Evolutionary conservation across 1,140 invertebrate genomes (phyloP).

Genomic region (Euwallacea fornicatus): DNA sequence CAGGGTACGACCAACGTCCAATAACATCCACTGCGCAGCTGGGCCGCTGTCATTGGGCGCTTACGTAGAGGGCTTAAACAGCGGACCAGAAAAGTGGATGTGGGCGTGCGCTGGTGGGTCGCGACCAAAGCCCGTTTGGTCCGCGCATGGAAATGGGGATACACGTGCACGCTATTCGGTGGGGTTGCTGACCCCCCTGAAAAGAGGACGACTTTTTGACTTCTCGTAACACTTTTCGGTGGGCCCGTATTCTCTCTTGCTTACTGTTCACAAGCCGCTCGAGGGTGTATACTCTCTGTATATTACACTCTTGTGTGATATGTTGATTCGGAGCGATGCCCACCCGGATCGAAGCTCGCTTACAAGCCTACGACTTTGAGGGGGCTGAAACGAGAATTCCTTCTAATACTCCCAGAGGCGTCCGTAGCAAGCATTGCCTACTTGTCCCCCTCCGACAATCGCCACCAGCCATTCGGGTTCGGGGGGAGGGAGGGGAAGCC

Average conservation of each 20-base stretch:
- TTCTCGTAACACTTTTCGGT: conserved; percentile 49
- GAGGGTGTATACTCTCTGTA: conserved; percentile 38
- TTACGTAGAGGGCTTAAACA: conserved; percentile 52
- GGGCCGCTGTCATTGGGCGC: conserved; percentile 47
- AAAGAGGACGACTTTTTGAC: conserved; percentile 55
- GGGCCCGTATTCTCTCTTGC: conserved; percentile 21
- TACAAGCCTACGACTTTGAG: background rate
- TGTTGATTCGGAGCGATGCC: background rate
- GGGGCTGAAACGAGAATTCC: background rate
- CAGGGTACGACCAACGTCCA: conserved; percentile 26
- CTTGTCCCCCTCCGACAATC: no score
- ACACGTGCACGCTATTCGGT: conserved; percentile 50
- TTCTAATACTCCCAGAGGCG: no score
- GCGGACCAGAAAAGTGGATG: conserved; percentile 45
- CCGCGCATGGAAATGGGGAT: conserved; percentile 49
- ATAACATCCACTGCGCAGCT: conserved; percentile 37
- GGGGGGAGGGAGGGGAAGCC: no score
- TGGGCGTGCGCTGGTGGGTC: conserved; percentile 43
- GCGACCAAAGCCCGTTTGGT: conserved; percentile 34
- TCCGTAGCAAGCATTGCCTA: no score
- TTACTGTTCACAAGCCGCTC: conserved; percentile 5
- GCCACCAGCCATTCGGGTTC: no score
- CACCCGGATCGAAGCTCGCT: background rate
- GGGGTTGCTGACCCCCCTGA: conserved; percentile 53
- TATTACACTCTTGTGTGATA: background rate